Conservation (phyloP, 2,797 vertebrate species). For the Pampus argenteus region DNA sequence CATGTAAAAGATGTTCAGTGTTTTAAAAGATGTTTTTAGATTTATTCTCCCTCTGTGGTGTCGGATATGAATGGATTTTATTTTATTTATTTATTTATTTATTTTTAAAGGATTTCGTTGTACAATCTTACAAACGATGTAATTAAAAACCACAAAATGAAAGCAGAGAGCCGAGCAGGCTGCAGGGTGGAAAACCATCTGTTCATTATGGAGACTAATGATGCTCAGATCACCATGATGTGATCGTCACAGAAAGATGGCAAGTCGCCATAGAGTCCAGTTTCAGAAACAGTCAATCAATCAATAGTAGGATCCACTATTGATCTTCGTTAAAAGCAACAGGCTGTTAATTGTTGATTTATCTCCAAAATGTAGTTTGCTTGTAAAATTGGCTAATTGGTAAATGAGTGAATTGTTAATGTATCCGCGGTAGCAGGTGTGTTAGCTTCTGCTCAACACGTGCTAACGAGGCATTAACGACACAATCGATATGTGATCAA, state of each 20-base stretch:
- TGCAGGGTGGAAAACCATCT: not conserved
- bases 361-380: no score
- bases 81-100: no score
- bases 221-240: not conserved
- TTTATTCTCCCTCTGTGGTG: not conserved
- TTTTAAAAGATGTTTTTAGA: not conserved
- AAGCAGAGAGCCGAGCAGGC: slow-evolving; percentile 5
- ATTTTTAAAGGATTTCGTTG: not conserved
- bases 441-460: not conserved
- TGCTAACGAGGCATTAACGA: not conserved
- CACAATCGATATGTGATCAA: not conserved
- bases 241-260: not conserved
- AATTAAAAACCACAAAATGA: slow-evolving; percentile 27
- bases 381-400: not conserved
- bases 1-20: not conserved
- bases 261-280: not conserved
- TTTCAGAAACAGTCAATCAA: not conserved
- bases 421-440: not conserved
- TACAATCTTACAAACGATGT: not conserved
- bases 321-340: not conserved
- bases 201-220: not conserved
- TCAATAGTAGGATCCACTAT: not conserved
- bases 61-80: no score
- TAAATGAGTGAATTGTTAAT: no score
- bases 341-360: not conserved